These are phyloP conservation scores for Lasioglossum leucozonium DNA, from an alignment of 2,888 invertebrate genomes.

Conservation along the genomic window DNA sequence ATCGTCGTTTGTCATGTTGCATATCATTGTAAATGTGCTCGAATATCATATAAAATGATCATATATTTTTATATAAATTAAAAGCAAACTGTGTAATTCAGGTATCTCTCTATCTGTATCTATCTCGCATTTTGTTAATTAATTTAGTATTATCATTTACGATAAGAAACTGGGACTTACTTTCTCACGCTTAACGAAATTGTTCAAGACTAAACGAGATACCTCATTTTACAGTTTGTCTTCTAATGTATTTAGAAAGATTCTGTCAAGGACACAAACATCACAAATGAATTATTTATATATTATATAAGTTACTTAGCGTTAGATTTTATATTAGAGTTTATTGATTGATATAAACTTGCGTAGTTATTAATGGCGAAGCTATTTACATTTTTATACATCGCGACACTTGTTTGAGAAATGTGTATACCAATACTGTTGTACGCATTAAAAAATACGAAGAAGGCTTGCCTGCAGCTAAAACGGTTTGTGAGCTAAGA, in stretches of 20 bases:
- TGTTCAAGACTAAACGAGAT: background rate
- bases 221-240: conserved; percentile 30
- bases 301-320: conserved; percentile 21
- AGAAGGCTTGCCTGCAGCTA: conserved; percentile 10
- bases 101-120: background rate
- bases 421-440: conserved; percentile 27
- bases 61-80: conserved; percentile 39
- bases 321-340: conserved; percentile 37
- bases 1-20: background rate
- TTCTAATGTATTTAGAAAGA: conserved; percentile 19
- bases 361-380: conserved; percentile 27
- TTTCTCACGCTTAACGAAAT: conserved; percentile 6
- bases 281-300: conserved; percentile 33
- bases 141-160: background rate
- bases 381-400: conserved; percentile 60
- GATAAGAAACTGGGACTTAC: background rate
- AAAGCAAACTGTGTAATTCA: conserved; percentile 34
- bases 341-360: conserved; percentile 48
- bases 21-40: conserved; percentile 40
- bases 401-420: conserved; percentile 34
- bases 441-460: conserved; percentile 29
- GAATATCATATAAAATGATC: conserved; percentile 32
- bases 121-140: background rate
- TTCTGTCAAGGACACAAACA: conserved; percentile 8
- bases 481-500: conserved; percentile 25